These are phyloP conservation scores for Tetraodon nigroviridis DNA, from an alignment of 2,113 vertebrate genomes.

Conservation along the genomic window DNA sequence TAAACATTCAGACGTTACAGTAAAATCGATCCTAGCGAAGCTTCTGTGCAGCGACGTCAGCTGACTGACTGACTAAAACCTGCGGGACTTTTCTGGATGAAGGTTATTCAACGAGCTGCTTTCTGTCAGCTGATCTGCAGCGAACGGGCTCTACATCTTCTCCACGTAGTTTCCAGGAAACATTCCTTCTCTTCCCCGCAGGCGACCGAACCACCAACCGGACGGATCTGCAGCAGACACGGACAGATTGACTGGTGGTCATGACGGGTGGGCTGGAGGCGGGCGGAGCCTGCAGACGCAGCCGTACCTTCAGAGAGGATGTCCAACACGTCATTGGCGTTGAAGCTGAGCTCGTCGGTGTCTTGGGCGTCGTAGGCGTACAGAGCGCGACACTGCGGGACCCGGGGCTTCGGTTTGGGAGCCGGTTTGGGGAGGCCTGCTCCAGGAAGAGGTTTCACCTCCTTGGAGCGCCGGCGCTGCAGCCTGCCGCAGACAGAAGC, in stretches of 20 bases:
- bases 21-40: too few species aligned
- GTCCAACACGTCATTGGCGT: constrained; percentile 75
- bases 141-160: constrained; percentile 67
- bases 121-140: constrained; percentile 4
- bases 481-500: constrained; percentile 58
- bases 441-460: constrained; percentile 77
- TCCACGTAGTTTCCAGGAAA: constrained; percentile 84
- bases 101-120: neutral
- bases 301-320: constrained; percentile 75
- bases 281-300: too few species aligned
- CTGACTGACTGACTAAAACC: constrained; percentile 1
- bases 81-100: neutral
- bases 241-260: neutral
- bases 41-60: too few species aligned
- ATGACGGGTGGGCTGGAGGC: too few species aligned
- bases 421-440: constrained; percentile 70
- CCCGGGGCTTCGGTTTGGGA: constrained; percentile 69
- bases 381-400: constrained; percentile 75
- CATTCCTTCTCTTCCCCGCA: constrained; percentile 79
- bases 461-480: constrained; percentile 75
- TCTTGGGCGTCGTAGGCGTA: constrained; percentile 85
- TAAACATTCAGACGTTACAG: too few species aligned
- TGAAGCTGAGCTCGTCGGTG: constrained; percentile 83
- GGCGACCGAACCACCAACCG: constrained; percentile 80
- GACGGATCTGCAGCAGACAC: constrained; percentile 66